These are phyloP conservation scores for Lasioglossum leucozonium DNA, from an alignment of 2,888 invertebrate species.

Conservation along the genomic window DNA sequence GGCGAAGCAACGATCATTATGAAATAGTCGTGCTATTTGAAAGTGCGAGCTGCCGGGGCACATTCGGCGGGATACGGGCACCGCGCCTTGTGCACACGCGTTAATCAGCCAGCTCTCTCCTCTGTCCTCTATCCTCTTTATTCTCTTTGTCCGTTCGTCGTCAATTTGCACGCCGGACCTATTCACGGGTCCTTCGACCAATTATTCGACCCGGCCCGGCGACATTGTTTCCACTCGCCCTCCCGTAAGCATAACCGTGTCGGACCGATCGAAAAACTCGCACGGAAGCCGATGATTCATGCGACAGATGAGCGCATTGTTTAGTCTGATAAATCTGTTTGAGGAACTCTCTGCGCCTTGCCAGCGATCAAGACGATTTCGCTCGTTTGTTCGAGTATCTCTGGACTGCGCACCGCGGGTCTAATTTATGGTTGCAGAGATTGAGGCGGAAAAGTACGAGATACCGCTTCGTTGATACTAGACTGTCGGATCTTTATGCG, in stretches of 20 bases:
- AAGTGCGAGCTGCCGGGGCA: constrained; percentile 34
- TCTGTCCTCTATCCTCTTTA: background rate
- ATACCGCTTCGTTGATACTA: background rate
- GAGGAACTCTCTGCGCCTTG: background rate
- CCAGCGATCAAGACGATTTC: background rate
- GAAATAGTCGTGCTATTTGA: constrained; percentile 59
- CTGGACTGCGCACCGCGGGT: background rate
- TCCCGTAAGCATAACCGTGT: constrained; percentile 3
- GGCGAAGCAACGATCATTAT: constrained; percentile 54
- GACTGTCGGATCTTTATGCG: background rate
- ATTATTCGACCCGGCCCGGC: constrained; percentile 44
- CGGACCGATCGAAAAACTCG: constrained; percentile 4
- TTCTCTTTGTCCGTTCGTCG: constrained; percentile 69
- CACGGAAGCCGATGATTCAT: constrained; percentile 42
- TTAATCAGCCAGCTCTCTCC: constrained; percentile 65
- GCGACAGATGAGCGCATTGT: constrained; percentile 6
- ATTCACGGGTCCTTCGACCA: constrained; percentile 52
- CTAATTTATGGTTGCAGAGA: background rate
- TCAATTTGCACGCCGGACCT: constrained; percentile 66
- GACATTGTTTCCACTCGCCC: constrained; percentile 30
- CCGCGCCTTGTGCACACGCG: constrained; percentile 60
- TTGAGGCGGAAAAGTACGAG: background rate
- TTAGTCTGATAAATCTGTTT: constrained; percentile 30
- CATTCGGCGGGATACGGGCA: constrained; percentile 63
- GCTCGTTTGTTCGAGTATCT: background rate